Conservation (phyloP, 2,797 vertebrate genomes). For the Periophthalmus magnuspinnatus region DNA sequence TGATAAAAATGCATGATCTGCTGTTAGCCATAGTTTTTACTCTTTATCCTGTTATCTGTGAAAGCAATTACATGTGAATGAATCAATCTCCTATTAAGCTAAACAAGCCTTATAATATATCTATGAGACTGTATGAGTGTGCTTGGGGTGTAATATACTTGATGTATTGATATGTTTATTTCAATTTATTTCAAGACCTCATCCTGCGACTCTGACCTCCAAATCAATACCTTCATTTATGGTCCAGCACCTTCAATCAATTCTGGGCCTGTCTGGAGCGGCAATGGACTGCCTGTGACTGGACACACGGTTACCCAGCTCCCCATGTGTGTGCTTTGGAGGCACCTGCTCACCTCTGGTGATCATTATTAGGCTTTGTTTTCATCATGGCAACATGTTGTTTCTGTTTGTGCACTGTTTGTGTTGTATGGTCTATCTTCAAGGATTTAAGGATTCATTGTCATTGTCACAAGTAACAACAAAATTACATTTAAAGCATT, state of each 20-base stretch:
- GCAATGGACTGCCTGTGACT: slow-evolving; percentile 64
- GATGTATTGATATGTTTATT: slow-evolving; percentile 81
- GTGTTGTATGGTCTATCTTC: not conserved
- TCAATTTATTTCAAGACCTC: slow-evolving; percentile 79
- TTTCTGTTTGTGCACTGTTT: not conserved
- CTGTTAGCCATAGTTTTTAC: slow-evolving; percentile 33
- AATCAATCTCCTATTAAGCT: slow-evolving; percentile 64
- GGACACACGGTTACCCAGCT: slow-evolving; percentile 65
- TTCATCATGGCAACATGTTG: not conserved
- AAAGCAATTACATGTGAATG: slow-evolving; percentile 50
- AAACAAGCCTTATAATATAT: slow-evolving; percentile 73
- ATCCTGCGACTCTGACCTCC: slow-evolving; percentile 71
- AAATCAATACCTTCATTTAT: slow-evolving; percentile 81
- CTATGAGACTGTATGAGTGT: slow-evolving; percentile 54
- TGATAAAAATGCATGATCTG: slow-evolving; percentile 25
- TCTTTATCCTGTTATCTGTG: slow-evolving; percentile 46
- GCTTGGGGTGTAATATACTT: slow-evolving; percentile 69
- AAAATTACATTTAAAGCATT: too few relatives aligned
- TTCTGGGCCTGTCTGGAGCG: slow-evolving; percentile 61
- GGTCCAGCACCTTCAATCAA: slow-evolving; percentile 78
- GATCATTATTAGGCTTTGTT: slow-evolving; percentile 41
- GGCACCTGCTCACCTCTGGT: slow-evolving; percentile 61
- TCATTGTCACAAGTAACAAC: too few relatives aligned
- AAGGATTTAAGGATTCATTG: too few relatives aligned
- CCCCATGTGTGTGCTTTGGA: slow-evolving; percentile 48